A percentile compares a stretch with the other conserved stretches of the same genome.
Evolutionary conservation across 1,140 invertebrate genomes (phyloP).

Genomic region (Homalodisca vitripennis): DNA sequence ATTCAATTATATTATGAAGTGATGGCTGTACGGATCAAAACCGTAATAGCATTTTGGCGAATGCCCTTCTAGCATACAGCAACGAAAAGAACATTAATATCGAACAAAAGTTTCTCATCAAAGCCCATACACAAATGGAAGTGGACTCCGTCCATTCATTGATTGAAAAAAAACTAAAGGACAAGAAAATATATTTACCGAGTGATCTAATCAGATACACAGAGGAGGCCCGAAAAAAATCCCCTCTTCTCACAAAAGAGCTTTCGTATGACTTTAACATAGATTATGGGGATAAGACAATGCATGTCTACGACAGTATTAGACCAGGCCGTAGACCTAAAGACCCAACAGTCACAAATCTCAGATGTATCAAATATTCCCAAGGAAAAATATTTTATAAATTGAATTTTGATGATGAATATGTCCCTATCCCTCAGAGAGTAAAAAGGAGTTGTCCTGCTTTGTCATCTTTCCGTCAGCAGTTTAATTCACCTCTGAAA

Average conservation of each 20-base stretch:
- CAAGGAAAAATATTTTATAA: conserved; percentile 5
- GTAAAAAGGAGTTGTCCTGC: background rate
- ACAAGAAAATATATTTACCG: conserved; percentile 32
- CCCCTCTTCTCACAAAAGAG: conserved; percentile 2
- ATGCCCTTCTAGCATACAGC: conserved; percentile 43
- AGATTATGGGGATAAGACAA: conserved; percentile 3
- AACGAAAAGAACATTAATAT: conserved; percentile 42
- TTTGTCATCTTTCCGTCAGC: background rate
- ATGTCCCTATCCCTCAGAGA: background rate
- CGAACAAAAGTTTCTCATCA: conserved; percentile 48
- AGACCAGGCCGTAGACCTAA: conserved; percentile 10
- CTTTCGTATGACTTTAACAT: conserved; percentile 19
- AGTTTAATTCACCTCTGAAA: conserved; percentile 4
- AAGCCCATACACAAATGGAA: conserved; percentile 50
- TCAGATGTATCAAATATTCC: conserved; percentile 6
- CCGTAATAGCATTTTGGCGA: conserved; percentile 44
- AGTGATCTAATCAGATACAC: conserved; percentile 9
- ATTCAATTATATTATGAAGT: conserved; percentile 20
- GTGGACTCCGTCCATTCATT: conserved; percentile 46
- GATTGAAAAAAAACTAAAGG: conserved; percentile 41
- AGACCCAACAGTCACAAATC: conserved; percentile 16
- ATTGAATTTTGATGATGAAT: conserved; percentile 17
- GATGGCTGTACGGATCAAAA: conserved; percentile 47
- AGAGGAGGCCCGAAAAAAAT: conserved; percentile 16
- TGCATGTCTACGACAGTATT: conserved; percentile 14